Conservation (phyloP, 2,888 invertebrate genomes). For the Melangyna quadrimaculata region DNA sequence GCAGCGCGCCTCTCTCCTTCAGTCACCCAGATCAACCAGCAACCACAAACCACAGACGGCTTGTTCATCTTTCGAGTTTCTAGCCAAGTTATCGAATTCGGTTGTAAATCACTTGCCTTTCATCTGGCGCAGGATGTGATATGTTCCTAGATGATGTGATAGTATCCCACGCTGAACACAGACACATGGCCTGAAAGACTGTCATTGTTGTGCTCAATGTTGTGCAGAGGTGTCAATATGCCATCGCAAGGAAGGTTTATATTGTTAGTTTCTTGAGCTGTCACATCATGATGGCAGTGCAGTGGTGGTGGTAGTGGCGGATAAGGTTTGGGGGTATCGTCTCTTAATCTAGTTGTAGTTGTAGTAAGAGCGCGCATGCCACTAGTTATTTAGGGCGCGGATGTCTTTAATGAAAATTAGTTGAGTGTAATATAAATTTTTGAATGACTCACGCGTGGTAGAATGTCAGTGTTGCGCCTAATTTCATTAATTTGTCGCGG, state of each 20-base stretch:
- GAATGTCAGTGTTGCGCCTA: conserved; percentile 65
- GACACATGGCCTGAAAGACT: conserved; percentile 50
- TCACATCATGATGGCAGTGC: conserved; percentile 6
- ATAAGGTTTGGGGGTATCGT: background rate
- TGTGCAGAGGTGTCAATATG: conserved; percentile 72
- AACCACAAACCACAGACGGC: conserved; percentile 14
- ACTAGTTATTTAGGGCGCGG: conserved; percentile 59
- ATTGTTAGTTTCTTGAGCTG: conserved; percentile 51
- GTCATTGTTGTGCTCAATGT: conserved; percentile 63
- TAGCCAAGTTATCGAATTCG: conserved; percentile 42
- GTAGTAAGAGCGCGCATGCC: conserved; percentile 22
- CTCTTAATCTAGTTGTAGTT: conserved; percentile 9
- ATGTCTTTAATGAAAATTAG: conserved; percentile 65
- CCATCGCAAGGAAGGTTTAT: conserved; percentile 61
- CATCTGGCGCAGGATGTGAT: conserved; percentile 70
- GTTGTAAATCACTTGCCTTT: conserved; percentile 70
- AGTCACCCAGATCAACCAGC: background rate
- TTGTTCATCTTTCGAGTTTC: conserved; percentile 22
- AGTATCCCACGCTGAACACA: conserved; percentile 63
- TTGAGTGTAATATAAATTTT: conserved; percentile 44
- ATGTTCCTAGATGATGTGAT: conserved; percentile 71
- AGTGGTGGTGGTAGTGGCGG: background rate
- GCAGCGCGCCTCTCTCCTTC: background rate
- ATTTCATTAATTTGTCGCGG: conserved; percentile 60
- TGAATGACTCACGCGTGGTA: conserved; percentile 30